Evolutionary conservation across 2,888 invertebrate species (phyloP).

Genomic region (Electrophaes corylata): DNA sequence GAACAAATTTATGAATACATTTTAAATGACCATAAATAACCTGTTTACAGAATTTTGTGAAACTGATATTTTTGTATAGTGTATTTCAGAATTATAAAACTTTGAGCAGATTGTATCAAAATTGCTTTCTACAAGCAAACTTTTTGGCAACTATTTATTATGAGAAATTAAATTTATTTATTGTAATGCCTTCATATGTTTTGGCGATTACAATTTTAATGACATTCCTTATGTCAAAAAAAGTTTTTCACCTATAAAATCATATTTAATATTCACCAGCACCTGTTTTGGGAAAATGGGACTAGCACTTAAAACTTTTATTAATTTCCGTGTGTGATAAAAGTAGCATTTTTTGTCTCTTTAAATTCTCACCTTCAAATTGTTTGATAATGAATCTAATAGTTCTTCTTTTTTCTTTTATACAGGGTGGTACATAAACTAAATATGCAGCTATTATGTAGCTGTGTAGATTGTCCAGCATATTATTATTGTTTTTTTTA

Average conservation of each 20-base stretch:
- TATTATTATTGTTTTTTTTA: too few relatives aligned
- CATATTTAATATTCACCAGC: conserved; percentile 36
- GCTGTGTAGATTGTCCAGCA: too few relatives aligned
- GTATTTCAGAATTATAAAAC: conserved; percentile 22
- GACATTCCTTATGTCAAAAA: conserved; percentile 49
- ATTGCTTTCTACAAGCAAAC: conserved; percentile 27
- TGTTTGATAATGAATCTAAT: too few relatives aligned
- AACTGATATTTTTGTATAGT: conserved; percentile 4
- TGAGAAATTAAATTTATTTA: conserved; percentile 36
- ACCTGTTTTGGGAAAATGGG: conserved; percentile 27
- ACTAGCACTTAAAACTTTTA: conserved; percentile 18
- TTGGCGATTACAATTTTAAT: conserved; percentile 57
- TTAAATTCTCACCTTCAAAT: too few relatives aligned
- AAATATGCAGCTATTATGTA: too few relatives aligned
- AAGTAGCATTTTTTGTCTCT: conserved; percentile 42
- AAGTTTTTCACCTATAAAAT: conserved; percentile 72
- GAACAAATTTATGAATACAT: conserved; percentile 17
- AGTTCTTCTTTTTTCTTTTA: too few relatives aligned
- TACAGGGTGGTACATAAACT: too few relatives aligned
- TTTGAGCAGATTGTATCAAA: conserved; percentile 17
- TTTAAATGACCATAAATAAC: not conserved
- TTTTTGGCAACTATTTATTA: conserved; percentile 37
- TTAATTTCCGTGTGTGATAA: conserved; percentile 39
- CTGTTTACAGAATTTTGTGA: conserved; percentile 11
- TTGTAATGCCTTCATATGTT: conserved; percentile 78